Evolutionary conservation across 2,113 vertebrate genomes (phyloP), one percentile per base, ranked within the genome.

Genomic region (Thunnus thynnus): DNA sequence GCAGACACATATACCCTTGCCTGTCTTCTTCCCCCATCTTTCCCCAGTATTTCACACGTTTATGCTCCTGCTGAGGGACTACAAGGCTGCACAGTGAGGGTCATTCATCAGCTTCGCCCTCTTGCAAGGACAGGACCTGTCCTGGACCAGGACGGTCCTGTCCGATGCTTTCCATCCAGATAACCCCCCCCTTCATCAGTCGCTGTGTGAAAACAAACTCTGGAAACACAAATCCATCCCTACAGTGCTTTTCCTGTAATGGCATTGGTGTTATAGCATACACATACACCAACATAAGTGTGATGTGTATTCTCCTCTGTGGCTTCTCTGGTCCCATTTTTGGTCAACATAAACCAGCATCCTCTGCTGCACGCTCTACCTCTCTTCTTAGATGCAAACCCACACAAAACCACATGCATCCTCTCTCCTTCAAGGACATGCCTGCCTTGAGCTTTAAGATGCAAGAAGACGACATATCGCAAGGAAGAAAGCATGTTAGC

Each of bases 51-150:
- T 78, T 79, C 17, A 13, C 56, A 66, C 11, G 0, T 61, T 81
- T 83, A 75, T 18, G 6, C 44, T 58, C 83, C 72, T 12, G 13
- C 48, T 72, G 78, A 63, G 78, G 77, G 64, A 81, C 85, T 47
- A 78, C 64, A 70, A 70, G 67, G 65, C 51, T 69, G 51, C 84
- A 74, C 0, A 66, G 65, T 27, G 76, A 27, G 46, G 6, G 61
- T 76, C 75, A 81, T 65, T 85, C 79, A 75, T 85, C 71, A 76
- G n/a, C 65, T 75, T 78, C 4, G 50, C 73, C 89, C 82, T 78
- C 75, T 82, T 83, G 86, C 91, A 88, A 91, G 90, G 91, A 91
- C 92, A 52, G 76, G 65, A 77, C 47, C 54, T 9, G 52, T 52
- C 84, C 47, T 48, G 41, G 70, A 78, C 17, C 76, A 41, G 82